phyloP scores from a whole-genome alignment of 2,888 invertebrate species.

The Carabus problematicus region DNA sequence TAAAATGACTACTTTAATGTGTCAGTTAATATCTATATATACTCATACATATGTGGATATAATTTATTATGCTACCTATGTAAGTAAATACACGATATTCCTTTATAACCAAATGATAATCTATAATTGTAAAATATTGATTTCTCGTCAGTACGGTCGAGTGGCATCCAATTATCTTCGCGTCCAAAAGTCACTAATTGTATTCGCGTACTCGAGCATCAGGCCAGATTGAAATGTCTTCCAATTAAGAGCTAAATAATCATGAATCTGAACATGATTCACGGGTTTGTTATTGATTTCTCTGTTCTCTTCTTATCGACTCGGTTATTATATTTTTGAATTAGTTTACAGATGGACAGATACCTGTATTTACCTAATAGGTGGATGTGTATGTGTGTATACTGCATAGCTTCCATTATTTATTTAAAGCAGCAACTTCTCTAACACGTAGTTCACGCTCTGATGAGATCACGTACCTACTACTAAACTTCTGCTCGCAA shows the following conservation, averaged over 20 bases:
- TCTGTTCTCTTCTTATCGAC: too few species aligned
- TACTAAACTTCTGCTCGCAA: slow-evolving; percentile 29
- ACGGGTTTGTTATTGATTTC: background rate
- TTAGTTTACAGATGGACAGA: background rate
- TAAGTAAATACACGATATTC: too few species aligned
- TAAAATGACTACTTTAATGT: too few species aligned
- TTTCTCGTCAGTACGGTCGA: background rate
- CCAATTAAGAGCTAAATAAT: background rate
- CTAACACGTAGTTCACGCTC: slow-evolving; percentile 22
- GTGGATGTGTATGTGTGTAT: too few species aligned
- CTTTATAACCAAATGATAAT: too few species aligned
- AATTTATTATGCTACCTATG: too few species aligned
- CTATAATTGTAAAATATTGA: too few species aligned
- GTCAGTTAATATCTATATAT: too few species aligned
- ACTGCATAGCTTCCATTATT: background rate
- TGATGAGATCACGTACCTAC: slow-evolving; percentile 37
- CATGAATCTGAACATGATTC: background rate
- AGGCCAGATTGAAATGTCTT: background rate
- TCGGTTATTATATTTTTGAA: background rate
- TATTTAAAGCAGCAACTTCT: background rate
- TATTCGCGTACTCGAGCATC: background rate
- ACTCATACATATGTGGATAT: too few species aligned
- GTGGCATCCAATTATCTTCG: background rate
- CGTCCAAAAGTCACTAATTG: background rate
- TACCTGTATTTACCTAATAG: background rate